Evolutionary conservation across 2,888 invertebrate species (phyloP), one percentile per base, ranked within the genome.

Genomic region (Psylliodes chrysocephalus): DNA sequence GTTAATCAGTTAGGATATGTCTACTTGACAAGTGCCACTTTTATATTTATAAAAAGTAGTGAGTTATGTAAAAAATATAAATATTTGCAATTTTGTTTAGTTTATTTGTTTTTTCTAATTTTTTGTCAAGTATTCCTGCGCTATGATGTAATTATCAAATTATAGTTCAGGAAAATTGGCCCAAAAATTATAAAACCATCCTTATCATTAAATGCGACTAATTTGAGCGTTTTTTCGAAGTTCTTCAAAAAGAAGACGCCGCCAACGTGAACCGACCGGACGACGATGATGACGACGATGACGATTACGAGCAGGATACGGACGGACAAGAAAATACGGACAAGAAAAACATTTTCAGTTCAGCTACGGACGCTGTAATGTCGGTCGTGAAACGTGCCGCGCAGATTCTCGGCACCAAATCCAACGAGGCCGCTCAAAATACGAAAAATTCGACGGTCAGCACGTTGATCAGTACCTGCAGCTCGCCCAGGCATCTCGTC

Each of bases 351-450:
- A 83, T 94, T 17, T 92, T 96, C 75, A 94, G 93, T 63, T 92
- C 93, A 8, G 95, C 95, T 1, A 89, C 92, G 72, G 95, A 96
- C 79, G 96, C 94, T 0, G 96, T 96, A 42, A 89, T 96, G 79
- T 93, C 92, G 47, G 93, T 97, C 70, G 93, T 96, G 59, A 95
- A 95, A 79, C 95, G 95, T 82, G 96, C 95, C 0, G 94, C 94
- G 5, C 91, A 92, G 82, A 94, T 91, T 33, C 84, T 95, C 71
- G 92, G 90, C 1, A 93, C 93, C 64, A 85, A 85, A 78, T 87
- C 89, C 8, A 47, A 68, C 49, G 88, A 89, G 82, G 84, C 85
- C 75, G 86, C 86, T 69, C 14, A 17, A 1, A 33, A 40, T n/a
- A 28, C 18, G n/a, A 89, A 88, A 79, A 86, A 88, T 75, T 86